Conservation (phyloP, 1,140 invertebrate species). For the Drosophila ambigua region DNA sequence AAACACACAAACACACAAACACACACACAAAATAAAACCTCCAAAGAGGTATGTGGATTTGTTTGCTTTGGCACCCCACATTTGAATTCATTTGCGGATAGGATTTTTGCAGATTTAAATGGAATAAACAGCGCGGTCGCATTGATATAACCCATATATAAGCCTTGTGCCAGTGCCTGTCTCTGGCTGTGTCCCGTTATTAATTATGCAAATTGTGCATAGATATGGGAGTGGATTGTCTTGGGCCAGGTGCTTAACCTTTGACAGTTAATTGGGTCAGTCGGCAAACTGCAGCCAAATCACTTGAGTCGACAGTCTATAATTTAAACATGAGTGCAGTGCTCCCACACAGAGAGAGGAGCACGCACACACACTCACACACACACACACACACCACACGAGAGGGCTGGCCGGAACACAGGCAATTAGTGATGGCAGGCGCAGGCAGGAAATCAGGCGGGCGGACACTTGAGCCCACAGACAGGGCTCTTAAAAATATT, state of each 20-base stretch:
- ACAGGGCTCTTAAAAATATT: constrained; percentile 64
- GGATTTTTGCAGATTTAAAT: constrained; percentile 24
- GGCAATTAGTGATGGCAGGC: constrained; percentile 53
- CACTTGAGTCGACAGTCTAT: constrained; percentile 64
- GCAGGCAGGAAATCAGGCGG: constrained; percentile 3
- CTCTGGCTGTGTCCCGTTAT: constrained; percentile 24
- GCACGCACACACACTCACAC: not conserved
- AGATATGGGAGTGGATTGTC: constrained; percentile 17
- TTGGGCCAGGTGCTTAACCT: constrained; percentile 52
- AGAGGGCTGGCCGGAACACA: not conserved
- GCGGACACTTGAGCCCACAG: constrained; percentile 28
- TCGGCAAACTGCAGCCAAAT: constrained; percentile 62
- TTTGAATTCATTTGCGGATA: constrained; percentile 26
- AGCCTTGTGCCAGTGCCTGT: not conserved
- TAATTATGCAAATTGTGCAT: constrained; percentile 69
- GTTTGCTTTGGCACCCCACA: constrained; percentile 10
- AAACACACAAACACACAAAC: no score
- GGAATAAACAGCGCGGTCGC: constrained; percentile 10
- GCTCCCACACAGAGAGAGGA: no score
- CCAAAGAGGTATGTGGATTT: not conserved
- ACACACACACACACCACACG: not conserved
- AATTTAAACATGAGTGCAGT: constrained; percentile 58
- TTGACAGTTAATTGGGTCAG: constrained; percentile 72
- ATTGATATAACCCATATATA: no score
- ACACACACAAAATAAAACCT: constrained; percentile 29